Evolutionary conservation across 2,797 vertebrate species (phyloP).

Genomic region (Protosalanx chinensis): DNA sequence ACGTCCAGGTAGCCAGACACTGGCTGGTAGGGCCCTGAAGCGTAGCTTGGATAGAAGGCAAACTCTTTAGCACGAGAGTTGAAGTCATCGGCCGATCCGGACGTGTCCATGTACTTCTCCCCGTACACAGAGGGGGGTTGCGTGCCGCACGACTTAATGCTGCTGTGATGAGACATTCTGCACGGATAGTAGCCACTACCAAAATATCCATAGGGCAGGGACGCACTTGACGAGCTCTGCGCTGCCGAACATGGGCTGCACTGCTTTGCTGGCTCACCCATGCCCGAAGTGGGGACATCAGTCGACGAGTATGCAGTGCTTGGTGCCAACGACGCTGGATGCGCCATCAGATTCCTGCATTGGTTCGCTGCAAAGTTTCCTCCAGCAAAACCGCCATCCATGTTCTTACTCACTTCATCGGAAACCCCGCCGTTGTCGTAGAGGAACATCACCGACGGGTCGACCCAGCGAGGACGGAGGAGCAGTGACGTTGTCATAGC

Average conservation of each 20-base stretch:
- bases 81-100: slow-evolving; percentile 90
- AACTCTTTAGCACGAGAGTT: slow-evolving; percentile 93
- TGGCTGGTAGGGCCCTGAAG: slow-evolving; percentile 90
- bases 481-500: slow-evolving; percentile 99
- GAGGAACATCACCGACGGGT: slow-evolving; percentile 97
- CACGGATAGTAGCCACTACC: slow-evolving; percentile 93
- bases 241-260: slow-evolving; percentile 93
- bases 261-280: slow-evolving; percentile 90
- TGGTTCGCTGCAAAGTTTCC: slow-evolving; percentile 92
- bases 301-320: slow-evolving; percentile 82
- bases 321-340: slow-evolving; percentile 88
- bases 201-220: slow-evolving; percentile 95
- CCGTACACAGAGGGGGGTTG: slow-evolving; percentile 85
- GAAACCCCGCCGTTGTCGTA: slow-evolving; percentile 89
- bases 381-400: slow-evolving; percentile 82
- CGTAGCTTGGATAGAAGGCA: slow-evolving; percentile 93
- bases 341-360: slow-evolving; percentile 95
- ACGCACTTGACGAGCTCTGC: slow-evolving; percentile 89
- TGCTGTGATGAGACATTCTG: slow-evolving; percentile 89
- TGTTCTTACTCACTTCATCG: slow-evolving; percentile 96
- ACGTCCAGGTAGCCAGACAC: slow-evolving; percentile 96
- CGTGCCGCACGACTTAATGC: slow-evolving; percentile 87
- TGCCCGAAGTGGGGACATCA: slow-evolving; percentile 81
- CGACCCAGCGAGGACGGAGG: slow-evolving; percentile 98
- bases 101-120: slow-evolving; percentile 95